Percentiles rank a stretch among this genome's conserved stretches.
phyloP scores from a whole-genome alignment of 2,797 vertebrate species.

The Sebastes nivosus region DNA sequence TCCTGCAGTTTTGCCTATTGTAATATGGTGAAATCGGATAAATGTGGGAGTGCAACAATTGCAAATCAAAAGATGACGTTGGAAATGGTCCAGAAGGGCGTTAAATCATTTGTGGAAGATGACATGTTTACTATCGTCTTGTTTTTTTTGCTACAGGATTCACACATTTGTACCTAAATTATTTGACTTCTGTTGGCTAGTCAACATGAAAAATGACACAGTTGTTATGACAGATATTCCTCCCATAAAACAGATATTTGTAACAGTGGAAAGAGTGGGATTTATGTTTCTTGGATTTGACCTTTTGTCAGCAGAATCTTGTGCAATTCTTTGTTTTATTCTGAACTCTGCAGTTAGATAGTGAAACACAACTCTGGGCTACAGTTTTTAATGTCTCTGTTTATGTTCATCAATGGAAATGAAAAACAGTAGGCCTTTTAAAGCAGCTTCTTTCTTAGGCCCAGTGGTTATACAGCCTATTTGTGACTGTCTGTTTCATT shows the following conservation, averaged over 20 bases:
- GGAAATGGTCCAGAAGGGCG: background rate
- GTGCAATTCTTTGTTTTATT: conserved; percentile 17
- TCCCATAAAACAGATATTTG: conserved; percentile 29
- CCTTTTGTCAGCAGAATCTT: conserved; percentile 31
- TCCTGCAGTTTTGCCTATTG: background rate
- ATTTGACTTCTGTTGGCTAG: conserved; percentile 8
- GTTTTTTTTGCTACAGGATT: conserved; percentile 1
- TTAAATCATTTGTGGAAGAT: conserved; percentile 13
- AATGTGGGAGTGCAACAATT: background rate
- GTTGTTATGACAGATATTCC: conserved; percentile 3
- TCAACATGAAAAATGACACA: conserved; percentile 11
- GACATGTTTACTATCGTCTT: conserved; percentile 13
- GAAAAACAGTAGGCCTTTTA: conserved; percentile 60
- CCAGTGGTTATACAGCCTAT: conserved; percentile 60
- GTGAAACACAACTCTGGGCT: conserved; percentile 9
- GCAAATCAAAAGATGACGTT: conserved; percentile 23
- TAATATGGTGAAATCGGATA: conserved; percentile 2
- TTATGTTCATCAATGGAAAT: conserved; percentile 63
- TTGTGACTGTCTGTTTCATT: conserved; percentile 75
- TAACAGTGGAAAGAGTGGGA: background rate
- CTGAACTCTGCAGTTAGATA: conserved; percentile 1
- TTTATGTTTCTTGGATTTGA: conserved; percentile 24
- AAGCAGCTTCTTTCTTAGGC: conserved; percentile 49
- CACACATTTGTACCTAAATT: background rate
- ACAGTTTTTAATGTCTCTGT: conserved; percentile 47